Conservation (phyloP, 2,797 vertebrate genomes). For the Acanthurus lineatus region DNA sequence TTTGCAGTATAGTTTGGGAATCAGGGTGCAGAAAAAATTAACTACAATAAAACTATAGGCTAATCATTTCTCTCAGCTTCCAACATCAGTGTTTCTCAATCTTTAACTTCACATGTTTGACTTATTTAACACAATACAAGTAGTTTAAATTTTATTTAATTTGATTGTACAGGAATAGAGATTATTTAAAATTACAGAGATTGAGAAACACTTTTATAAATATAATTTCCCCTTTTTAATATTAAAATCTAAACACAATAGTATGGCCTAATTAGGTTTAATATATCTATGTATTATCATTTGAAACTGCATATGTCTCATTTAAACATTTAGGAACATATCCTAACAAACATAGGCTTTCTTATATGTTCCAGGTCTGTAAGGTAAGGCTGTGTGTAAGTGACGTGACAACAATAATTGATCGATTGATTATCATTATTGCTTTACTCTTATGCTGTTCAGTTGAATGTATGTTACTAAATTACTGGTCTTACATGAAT, state of each 20-base stretch:
- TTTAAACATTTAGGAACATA: conserved; percentile 51
- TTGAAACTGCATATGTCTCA: conserved; percentile 2
- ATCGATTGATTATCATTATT: not conserved
- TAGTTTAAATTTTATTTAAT: not conserved
- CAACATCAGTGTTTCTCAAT: conserved; percentile 67
- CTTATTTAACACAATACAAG: not conserved
- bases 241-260: conserved; percentile 13
- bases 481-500: too few species aligned
- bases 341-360: conserved; percentile 54
- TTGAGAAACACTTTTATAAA: conserved; percentile 62
- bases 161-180: not conserved
- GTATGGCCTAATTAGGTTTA: not conserved
- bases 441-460: not conserved
- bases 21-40: conserved; percentile 48
- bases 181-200: not conserved
- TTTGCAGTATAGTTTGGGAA: conserved; percentile 79
- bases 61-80: conserved; percentile 40
- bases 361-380: conserved; percentile 33
- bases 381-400: conserved; percentile 67
- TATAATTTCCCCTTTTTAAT: conserved; percentile 2
- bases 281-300: not conserved
- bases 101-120: conserved; percentile 11
- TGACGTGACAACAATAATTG: conserved; percentile 1
- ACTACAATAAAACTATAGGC: conserved; percentile 19
- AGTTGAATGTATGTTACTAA: not conserved